Conservation (phyloP, 2,888 invertebrate genomes). For the Entomobrya proxima region DNA sequence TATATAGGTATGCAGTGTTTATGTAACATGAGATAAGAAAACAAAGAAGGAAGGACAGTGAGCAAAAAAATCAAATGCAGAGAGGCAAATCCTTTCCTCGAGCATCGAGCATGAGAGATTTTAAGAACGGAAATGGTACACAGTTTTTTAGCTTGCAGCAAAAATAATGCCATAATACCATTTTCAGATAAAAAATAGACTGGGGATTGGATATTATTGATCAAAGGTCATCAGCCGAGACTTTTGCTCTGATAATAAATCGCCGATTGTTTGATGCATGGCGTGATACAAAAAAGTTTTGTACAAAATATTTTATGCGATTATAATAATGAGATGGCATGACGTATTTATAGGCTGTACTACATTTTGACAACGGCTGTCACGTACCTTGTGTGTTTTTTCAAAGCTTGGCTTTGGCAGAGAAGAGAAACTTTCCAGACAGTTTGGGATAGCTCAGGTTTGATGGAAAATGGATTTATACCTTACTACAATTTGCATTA, state of each 20-base stretch:
- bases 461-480: too few relatives aligned
- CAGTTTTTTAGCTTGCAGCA: too few relatives aligned
- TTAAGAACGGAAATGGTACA: too few relatives aligned
- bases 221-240: constrained; percentile 6
- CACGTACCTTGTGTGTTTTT: neutral
- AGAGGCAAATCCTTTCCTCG: too few relatives aligned
- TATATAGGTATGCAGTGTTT: neutral
- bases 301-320: neutral
- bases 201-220: neutral
- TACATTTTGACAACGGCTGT: neutral
- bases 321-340: neutral
- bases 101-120: too few relatives aligned
- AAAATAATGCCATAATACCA: too few relatives aligned
- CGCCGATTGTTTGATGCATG: neutral
- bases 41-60: too few relatives aligned
- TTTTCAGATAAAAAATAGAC: neutral
- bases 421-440: too few relatives aligned
- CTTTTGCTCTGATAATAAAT: neutral
- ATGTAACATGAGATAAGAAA: neutral
- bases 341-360: neutral
- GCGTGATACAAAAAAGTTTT: neutral
- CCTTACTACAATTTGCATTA: too few relatives aligned
- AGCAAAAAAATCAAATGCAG: too few relatives aligned
- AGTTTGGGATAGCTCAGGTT: too few relatives aligned
- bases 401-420: too few relatives aligned